Evolutionary conservation across 2,113 vertebrate genomes (phyloP).

Genomic region (Pseudonaja textilis): DNA sequence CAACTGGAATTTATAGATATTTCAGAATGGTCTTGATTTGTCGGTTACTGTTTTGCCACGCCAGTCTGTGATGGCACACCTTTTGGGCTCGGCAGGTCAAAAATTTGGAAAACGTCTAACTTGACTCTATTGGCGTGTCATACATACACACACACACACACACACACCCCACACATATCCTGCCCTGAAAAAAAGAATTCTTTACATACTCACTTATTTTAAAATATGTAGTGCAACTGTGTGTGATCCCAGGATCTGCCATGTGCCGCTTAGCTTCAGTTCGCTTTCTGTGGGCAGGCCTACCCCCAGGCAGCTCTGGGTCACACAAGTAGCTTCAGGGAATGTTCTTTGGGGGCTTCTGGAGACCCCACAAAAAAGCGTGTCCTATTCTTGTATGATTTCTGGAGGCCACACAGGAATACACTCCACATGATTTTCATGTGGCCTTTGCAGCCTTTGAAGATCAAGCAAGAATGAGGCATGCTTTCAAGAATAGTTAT

Average conservation of each 20-base stretch:
- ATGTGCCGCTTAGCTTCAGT: background rate
- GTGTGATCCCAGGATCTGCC: background rate
- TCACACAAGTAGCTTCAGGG: background rate
- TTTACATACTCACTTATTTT: background rate
- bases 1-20: background rate
- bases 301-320: background rate
- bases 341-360: background rate
- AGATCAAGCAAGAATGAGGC: background rate
- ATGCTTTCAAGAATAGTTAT: background rate
- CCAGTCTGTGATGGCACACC: background rate
- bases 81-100: background rate
- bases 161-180: background rate
- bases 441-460: background rate
- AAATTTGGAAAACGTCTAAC: background rate
- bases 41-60: background rate
- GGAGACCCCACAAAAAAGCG: background rate
- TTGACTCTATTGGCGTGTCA: background rate
- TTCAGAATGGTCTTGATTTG: background rate
- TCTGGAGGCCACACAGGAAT: background rate
- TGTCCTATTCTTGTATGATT: background rate
- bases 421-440: background rate
- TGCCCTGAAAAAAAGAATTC: background rate
- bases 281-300: background rate
- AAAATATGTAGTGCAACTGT: background rate
- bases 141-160: background rate